Evolutionary conservation across 2,888 invertebrate genomes (phyloP).

Genomic region (Parochlus steinenii): DNA sequence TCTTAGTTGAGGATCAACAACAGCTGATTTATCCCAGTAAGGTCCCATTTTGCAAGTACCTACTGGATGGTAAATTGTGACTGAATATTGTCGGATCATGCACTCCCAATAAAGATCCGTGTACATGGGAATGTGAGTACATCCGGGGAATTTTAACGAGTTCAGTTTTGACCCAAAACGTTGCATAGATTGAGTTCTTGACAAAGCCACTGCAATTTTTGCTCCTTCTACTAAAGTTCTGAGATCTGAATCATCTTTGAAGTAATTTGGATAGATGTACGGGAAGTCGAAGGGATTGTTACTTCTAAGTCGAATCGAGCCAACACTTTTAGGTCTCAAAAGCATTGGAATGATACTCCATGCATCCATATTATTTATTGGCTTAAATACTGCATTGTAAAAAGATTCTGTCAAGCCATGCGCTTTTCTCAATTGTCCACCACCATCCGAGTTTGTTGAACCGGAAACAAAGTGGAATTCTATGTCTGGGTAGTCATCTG

Average conservation of each 20-base stretch:
- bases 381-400: conserved; percentile 55
- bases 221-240: conserved; percentile 70
- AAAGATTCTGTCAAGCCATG: conserved; percentile 61
- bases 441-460: conserved; percentile 73
- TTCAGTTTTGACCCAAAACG: conserved; percentile 55
- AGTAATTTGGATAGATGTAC: conserved; percentile 81
- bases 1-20: conserved; percentile 60
- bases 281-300: conserved; percentile 78
- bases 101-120: conserved; percentile 75
- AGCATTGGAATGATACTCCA: conserved; percentile 76
- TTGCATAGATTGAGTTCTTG: conserved; percentile 59
- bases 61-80: conserved; percentile 72
- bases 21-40: conserved; percentile 66
- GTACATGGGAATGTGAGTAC: conserved; percentile 45
- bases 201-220: conserved; percentile 67
- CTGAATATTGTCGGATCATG: conserved; percentile 66
- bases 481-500: conserved; percentile 74
- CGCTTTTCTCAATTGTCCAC: conserved; percentile 60
- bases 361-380: conserved; percentile 57
- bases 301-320: conserved; percentile 63
- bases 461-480: conserved; percentile 81
- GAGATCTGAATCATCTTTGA: conserved; percentile 62
- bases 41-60: conserved; percentile 86
- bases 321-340: conserved; percentile 68
- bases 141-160: conserved; percentile 58